phyloP scores from a whole-genome alignment of 2,113 vertebrate species.

The Bothrops jararaca region DNA sequence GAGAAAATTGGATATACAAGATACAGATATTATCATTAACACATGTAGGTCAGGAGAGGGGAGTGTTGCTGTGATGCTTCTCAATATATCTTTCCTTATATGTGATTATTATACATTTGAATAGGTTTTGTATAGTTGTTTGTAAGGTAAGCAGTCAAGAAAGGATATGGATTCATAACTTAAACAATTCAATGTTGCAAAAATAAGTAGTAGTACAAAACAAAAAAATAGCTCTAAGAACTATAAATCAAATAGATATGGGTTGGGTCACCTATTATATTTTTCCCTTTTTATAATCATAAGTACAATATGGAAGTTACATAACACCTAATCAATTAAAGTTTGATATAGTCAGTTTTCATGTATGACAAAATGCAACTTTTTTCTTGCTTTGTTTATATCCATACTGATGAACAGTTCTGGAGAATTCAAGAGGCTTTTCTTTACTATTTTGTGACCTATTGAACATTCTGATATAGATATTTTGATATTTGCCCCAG shows the following conservation, averaged over 20 bases:
- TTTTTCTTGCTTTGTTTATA: not conserved
- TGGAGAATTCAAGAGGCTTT: not conserved
- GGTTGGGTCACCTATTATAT: not conserved
- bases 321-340: not conserved
- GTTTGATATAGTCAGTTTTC: not conserved
- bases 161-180: not conserved
- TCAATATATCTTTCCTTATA: not conserved
- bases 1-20: not conserved
- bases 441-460: not conserved
- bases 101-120: not conserved
- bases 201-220: not conserved
- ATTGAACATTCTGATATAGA: not conserved
- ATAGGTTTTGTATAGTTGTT: not conserved
- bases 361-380: not conserved
- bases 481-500: not conserved
- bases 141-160: not conserved
- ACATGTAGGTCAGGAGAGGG: not conserved
- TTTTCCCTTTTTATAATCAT: not conserved
- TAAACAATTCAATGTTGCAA: not conserved
- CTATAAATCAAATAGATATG: not conserved
- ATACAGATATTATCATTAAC: not conserved
- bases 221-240: not conserved
- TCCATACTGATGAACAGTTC: not conserved
- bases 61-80: not conserved
- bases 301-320: not conserved